Evolutionary conservation across 2,797 vertebrate genomes (phyloP).

Genomic region (Crocidura indochinensis): DNA sequence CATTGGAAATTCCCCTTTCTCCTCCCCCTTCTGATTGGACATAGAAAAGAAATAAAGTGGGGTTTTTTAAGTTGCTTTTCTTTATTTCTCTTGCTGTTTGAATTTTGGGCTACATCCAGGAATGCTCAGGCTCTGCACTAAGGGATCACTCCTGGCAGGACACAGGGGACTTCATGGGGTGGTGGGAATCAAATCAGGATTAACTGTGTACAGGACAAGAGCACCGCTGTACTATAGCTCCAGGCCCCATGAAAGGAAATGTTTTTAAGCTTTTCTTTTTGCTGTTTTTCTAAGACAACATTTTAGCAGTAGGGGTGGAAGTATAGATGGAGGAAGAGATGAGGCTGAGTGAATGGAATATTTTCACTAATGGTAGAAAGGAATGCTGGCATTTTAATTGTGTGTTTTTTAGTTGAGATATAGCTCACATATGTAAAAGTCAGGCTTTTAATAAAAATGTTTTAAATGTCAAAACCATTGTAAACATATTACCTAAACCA

Average conservation of each 20-base stretch:
- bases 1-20: slow-evolving; percentile 10
- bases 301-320: background rate
- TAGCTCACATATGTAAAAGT: slow-evolving; percentile 19
- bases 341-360: background rate
- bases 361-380: slow-evolving; percentile 38
- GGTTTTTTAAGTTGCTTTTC: too few species aligned
- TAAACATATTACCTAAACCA: too few species aligned
- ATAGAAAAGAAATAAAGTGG: background rate
- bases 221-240: too few species aligned
- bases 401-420: background rate
- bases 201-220: background rate
- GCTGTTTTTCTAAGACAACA: background rate
- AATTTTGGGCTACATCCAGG: too few species aligned
- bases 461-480: background rate
- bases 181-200: too few species aligned
- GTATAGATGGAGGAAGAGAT: background rate
- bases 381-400: slow-evolving; percentile 9
- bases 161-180: too few species aligned
- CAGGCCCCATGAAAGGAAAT: too few species aligned
- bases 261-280: background rate
- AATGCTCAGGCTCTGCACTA: too few species aligned
- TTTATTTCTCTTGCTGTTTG: too few species aligned
- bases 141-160: too few species aligned
- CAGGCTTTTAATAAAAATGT: background rate
- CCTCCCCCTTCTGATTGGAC: background rate